Evolutionary conservation across 2,888 invertebrate species (phyloP).

Genomic region (Caenorhabditis sp.): DNA sequence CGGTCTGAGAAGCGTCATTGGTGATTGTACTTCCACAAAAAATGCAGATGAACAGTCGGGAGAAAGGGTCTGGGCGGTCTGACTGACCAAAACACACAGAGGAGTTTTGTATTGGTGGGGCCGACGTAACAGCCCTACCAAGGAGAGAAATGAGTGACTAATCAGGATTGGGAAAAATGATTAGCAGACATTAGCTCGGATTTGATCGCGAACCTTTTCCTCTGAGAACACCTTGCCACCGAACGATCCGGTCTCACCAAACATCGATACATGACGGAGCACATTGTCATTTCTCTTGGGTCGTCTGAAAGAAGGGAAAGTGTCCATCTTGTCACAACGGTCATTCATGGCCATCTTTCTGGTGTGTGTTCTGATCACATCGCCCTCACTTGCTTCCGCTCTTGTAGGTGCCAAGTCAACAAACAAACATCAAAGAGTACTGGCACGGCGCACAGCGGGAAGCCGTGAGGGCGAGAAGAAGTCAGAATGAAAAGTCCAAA

Average conservation of each 20-base stretch:
- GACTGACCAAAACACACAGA: constrained; percentile 41
- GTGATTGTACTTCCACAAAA: constrained; percentile 20
- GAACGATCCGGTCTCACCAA: constrained; percentile 69
- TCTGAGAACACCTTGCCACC: constrained; percentile 66
- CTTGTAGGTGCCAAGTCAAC: constrained; percentile 26
- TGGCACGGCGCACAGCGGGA: constrained; percentile 3
- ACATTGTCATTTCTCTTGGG: constrained; percentile 52
- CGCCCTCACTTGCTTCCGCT: constrained; percentile 12
- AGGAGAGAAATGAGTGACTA: constrained; percentile 1
- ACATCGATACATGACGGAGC: constrained; percentile 31
- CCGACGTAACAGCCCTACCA: neutral
- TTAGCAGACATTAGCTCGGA: constrained; percentile 12
- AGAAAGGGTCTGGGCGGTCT: neutral
- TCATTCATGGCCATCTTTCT: neutral
- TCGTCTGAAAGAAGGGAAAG: constrained; percentile 38
- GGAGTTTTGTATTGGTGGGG: neutral
- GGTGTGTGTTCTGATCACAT: constrained; percentile 49
- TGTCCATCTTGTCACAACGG: too few relatives aligned
- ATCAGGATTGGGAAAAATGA: constrained; percentile 11
- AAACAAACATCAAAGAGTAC: constrained; percentile 41
- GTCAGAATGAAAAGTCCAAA: constrained; percentile 16
- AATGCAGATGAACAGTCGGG: constrained; percentile 14
- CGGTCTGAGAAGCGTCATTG: constrained; percentile 18
- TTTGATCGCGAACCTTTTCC: constrained; percentile 53
- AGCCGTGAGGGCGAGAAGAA: neutral